Conservation (phyloP, 2,888 invertebrate species). For the Hybos culiciformis region DNA sequence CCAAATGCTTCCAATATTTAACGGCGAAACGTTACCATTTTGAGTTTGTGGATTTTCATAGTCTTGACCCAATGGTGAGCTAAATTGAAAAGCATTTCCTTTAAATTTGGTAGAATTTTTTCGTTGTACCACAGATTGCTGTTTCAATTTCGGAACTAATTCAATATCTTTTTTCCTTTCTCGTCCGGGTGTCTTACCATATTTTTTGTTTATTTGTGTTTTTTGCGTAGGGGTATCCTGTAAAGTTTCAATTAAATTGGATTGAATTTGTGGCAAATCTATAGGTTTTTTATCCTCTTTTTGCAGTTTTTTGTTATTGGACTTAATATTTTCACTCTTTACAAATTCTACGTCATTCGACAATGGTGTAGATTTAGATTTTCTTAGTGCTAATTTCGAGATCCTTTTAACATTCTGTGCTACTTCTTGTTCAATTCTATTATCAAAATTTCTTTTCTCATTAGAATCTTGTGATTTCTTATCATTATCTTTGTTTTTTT, state of each 20-base stretch:
- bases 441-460: neutral
- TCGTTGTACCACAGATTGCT: conserved; percentile 13
- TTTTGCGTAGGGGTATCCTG: conserved; percentile 14
- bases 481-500: conserved; percentile 6
- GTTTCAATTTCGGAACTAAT: neutral
- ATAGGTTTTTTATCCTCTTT: conserved; percentile 10
- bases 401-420: conserved; percentile 12
- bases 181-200: conserved; percentile 34
- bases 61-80: conserved; percentile 12
- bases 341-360: conserved; percentile 13
- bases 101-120: conserved; percentile 16
- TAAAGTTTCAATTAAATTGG: conserved; percentile 7
- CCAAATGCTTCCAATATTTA: conserved; percentile 12
- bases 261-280: conserved; percentile 12
- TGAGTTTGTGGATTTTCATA: neutral
- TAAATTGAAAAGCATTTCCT: conserved; percentile 18
- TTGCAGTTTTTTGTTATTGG: conserved; percentile 7
- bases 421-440: conserved; percentile 2
- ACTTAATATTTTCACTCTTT: conserved; percentile 4
- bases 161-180: conserved; percentile 28
- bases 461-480: neutral
- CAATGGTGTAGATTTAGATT: conserved; percentile 15
- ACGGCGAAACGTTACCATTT: neutral
- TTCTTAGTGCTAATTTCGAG: conserved; percentile 13
- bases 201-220: conserved; percentile 21